Evolutionary conservation across 2,113 vertebrate species (phyloP), one percentile per base, ranked within the genome.

Genomic region (Spea bombifrons): DNA sequence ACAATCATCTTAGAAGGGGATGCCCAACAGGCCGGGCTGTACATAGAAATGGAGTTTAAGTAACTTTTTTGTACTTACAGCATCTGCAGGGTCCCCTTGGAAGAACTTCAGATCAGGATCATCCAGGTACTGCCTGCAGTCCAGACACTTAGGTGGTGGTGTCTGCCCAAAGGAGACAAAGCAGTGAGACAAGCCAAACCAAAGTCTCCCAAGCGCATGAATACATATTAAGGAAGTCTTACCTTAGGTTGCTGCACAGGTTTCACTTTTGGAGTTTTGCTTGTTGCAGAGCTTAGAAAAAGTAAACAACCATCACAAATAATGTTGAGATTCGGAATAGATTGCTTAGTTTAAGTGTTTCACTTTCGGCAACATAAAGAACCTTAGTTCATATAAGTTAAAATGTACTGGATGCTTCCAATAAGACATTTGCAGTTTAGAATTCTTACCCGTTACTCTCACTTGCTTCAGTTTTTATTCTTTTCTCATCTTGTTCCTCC

Each of bases 101-200:
- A 95, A 96, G 59, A 96, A 98, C 83, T 98, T 98, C 9, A 99
- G 94, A 71, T 98, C 95, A 0, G 94, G 88, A 69, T 99, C 97
- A 4, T 99, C 97, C 77, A 99, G 86, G 87, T 94, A 96, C 83
- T 99, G 97, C 0, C 94, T 87, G 70, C 97, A 99, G 86, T 97
- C 93, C 0, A 87, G 5, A 66, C 97, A 98, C 86, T 94, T 96
- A 0, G 93, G 94, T 1, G 95, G 94, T 0, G 94, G 92, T 0
- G 90, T 88, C 96, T 97, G 81, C 0, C 72, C 73, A 47, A 3
- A 13, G 5, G 12, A 13, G 49, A 52, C 50, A 57, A 57, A 57
- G 7, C n/a, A n/a, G n/a, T n/a, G n/a, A n/a, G n/a, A n/a, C n/a
- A 57, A 6, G 55, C 55, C 5, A 52, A 7, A 52, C 50, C 5